Evolutionary conservation across 2,113 vertebrate genomes (phyloP).

Genomic region (Corythaeola cristata): DNA sequence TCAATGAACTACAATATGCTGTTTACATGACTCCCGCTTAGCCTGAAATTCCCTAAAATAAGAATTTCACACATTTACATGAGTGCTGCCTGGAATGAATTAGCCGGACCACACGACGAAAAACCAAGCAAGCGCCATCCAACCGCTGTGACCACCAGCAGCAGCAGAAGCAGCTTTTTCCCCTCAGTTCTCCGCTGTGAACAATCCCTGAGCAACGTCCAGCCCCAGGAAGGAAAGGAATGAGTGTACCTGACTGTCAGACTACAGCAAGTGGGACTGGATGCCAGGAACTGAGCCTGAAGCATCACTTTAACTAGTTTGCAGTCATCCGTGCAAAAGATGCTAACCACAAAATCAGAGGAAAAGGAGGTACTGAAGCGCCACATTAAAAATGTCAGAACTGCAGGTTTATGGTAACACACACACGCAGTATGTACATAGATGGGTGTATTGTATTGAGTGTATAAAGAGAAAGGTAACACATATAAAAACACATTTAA

Average conservation of each 20-base stretch:
- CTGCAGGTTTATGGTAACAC: too few species aligned
- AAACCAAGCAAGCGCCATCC: too few species aligned
- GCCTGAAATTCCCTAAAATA: not conserved
- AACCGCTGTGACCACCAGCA: accelerated
- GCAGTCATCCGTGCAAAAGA: not conserved
- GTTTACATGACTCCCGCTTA: not conserved
- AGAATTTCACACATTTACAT: not conserved
- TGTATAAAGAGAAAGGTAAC: not conserved
- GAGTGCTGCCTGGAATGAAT: not conserved
- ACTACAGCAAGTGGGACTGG: not conserved
- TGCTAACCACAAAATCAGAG: not conserved
- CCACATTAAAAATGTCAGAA: too few species aligned
- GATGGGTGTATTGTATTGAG: not conserved
- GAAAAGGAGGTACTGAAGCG: not conserved
- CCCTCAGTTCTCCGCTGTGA: not conserved
- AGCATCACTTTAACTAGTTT: not conserved
- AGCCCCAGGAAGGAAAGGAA: not conserved
- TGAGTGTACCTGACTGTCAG: not conserved
- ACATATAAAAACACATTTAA: not conserved
- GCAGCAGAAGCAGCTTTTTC: not conserved
- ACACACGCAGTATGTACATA: too few species aligned
- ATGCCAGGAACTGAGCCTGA: not conserved
- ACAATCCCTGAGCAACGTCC: not conserved
- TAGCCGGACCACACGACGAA: too few species aligned
- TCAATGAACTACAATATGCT: too few species aligned